Evolutionary conservation across 2,113 vertebrate species (phyloP).

Genomic region (Laticauda laticaudata): DNA sequence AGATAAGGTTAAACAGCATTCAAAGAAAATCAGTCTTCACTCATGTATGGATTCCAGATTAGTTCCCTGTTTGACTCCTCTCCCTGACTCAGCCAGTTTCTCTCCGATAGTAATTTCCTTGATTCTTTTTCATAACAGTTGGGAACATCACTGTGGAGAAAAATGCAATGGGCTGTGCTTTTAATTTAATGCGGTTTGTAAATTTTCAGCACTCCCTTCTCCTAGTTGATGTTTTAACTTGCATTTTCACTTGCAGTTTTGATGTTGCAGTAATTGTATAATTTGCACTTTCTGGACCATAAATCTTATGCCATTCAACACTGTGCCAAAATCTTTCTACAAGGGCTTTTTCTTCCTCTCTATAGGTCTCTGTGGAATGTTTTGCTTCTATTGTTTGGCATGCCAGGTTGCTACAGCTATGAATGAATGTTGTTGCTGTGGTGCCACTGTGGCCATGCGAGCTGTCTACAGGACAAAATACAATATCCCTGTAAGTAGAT

Average conservation of each 20-base stretch:
- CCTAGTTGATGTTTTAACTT: background rate
- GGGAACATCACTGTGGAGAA: background rate
- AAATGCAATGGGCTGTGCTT: background rate
- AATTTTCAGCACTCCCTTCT: background rate
- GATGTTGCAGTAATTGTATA: background rate
- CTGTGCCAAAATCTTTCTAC: background rate
- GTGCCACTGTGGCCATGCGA: conserved; percentile 67
- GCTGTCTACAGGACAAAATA: conserved; percentile 82
- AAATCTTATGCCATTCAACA: background rate
- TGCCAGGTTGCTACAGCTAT: conserved; percentile 75
- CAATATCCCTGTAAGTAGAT: conserved; percentile 73
- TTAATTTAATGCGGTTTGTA: background rate
- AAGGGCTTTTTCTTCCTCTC: background rate
- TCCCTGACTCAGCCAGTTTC: background rate
- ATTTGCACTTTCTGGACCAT: background rate
- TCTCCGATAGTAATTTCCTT: background rate
- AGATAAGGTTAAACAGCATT: background rate
- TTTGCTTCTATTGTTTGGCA: conserved; percentile 65
- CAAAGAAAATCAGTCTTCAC: background rate
- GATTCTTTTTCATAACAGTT: background rate
- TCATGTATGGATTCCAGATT: background rate
- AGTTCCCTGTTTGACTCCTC: background rate
- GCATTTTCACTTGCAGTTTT: background rate
- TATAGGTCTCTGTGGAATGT: conserved; percentile 71
- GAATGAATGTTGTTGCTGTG: conserved; percentile 81